Evolutionary conservation across 1,140 invertebrate genomes (phyloP).

Genomic region (Pseudomyrmex pallidus): DNA sequence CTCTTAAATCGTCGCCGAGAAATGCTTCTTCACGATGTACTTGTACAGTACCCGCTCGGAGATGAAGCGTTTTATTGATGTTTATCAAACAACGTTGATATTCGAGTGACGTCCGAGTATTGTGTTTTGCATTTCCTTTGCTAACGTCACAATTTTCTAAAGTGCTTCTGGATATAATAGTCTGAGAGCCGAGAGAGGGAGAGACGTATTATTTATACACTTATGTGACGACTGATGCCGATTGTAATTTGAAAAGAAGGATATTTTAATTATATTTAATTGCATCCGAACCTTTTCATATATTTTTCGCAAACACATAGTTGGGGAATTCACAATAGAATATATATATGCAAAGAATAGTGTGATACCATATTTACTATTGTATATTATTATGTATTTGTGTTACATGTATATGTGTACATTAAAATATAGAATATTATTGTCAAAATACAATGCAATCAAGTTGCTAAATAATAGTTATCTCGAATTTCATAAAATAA

Average conservation of each 20-base stretch:
- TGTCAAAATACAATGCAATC: not conserved
- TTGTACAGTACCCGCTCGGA: not conserved
- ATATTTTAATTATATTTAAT: not conserved
- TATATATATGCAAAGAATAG: not conserved
- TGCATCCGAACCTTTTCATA: not conserved
- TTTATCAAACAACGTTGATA: slow-evolving; percentile 39
- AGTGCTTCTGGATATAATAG: not conserved
- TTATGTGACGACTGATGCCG: not conserved
- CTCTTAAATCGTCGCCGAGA: slow-evolving; percentile 41
- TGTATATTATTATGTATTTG: too few species aligned
- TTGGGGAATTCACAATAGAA: not conserved
- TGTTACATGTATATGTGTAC: not conserved
- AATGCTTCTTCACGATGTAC: slow-evolving; percentile 46
- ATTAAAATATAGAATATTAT: not conserved
- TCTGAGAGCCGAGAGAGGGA: not conserved
- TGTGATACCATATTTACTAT: too few species aligned
- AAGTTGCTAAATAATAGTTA: not conserved
- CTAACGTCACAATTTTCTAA: slow-evolving; percentile 7
- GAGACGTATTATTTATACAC: slow-evolving; percentile 6
- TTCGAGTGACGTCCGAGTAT: slow-evolving; percentile 14
- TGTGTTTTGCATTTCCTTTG: slow-evolving; percentile 20
- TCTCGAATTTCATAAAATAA: slow-evolving; percentile 12
- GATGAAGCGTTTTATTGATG: slow-evolving; percentile 46
- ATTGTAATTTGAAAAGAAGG: slow-evolving; percentile 16
- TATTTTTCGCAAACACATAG: not conserved